These are phyloP conservation scores for Talpa occidentalis DNA, from an alignment of 2,113 vertebrate genomes.

Conservation along the genomic window DNA sequence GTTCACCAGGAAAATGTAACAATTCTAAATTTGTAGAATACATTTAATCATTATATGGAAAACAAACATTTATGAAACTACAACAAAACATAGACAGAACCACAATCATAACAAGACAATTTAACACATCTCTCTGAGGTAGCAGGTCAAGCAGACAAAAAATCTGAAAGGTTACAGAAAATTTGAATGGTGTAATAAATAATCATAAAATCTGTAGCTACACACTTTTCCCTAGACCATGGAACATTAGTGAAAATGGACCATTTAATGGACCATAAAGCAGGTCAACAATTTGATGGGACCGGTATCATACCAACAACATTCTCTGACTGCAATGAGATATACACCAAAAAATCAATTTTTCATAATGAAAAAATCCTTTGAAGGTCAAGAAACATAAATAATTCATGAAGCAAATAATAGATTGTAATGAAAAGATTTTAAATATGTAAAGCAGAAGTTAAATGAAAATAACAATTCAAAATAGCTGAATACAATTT, in stretches of 20 bases:
- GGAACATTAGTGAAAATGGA: neutral
- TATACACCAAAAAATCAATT: neutral
- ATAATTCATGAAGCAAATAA: constrained; percentile 35
- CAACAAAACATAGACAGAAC: neutral
- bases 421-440: neutral
- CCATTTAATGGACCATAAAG: neutral
- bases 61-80: neutral
- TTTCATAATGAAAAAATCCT: neutral
- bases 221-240: neutral
- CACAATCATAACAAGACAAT: neutral
- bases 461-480: constrained; percentile 21
- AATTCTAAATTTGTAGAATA: neutral
- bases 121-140: neutral
- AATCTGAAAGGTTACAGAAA: neutral
- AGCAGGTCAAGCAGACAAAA: neutral
- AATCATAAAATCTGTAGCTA: neutral
- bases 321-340: neutral
- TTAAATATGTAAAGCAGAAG: neutral
- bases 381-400: constrained; percentile 10
- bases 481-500: constrained; percentile 22
- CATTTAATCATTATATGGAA: neutral
- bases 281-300: neutral
- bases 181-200: neutral
- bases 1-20: neutral
- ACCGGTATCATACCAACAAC: neutral